phyloP scores from a whole-genome alignment of 2,797 vertebrate species.

The Scolopax bukidnonensis region DNA sequence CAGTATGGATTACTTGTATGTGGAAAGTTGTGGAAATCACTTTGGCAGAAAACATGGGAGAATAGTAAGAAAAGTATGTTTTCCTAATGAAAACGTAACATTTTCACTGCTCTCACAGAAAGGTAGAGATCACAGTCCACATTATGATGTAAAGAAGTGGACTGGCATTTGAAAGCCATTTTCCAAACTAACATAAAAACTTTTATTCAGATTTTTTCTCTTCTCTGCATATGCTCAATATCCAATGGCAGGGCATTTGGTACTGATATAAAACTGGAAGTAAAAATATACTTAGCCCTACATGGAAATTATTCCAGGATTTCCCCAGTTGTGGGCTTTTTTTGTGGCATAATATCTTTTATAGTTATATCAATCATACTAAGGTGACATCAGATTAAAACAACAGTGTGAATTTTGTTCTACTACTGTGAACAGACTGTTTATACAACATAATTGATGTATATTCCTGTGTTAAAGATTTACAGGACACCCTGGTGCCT shows the following conservation, averaged over 20 bases:
- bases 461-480: slow-evolving; percentile 83
- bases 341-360: not conserved
- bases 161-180: not conserved
- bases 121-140: not conserved
- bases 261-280: not conserved
- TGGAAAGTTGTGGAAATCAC: not conserved
- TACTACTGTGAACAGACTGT: not conserved
- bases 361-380: not conserved
- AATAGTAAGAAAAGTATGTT: not conserved
- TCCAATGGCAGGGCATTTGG: not conserved
- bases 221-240: not conserved
- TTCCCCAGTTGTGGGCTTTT: not conserved
- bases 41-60: not conserved
- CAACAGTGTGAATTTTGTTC: not conserved
- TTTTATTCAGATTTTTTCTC: not conserved
- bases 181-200: not conserved
- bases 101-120: not conserved
- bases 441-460: slow-evolving; percentile 8
- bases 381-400: not conserved
- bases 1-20: not conserved
- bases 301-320: not conserved
- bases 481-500: slow-evolving; percentile 93
- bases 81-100: not conserved
- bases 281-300: not conserved
- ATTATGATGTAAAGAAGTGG: not conserved